These are phyloP conservation scores for Psix sp. DNA, from an alignment of 1,140 invertebrate species.

Conservation along the genomic window DNA sequence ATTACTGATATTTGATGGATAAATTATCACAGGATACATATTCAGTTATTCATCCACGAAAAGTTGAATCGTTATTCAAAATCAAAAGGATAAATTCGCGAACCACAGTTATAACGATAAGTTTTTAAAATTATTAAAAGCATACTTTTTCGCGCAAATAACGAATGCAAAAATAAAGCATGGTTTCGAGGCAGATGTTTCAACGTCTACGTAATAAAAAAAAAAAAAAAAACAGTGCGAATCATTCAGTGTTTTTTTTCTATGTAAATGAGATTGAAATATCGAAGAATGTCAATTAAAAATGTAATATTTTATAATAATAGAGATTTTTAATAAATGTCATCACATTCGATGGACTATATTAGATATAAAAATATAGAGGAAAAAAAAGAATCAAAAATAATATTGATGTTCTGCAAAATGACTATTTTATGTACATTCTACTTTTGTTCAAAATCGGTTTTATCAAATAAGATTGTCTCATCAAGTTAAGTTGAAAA, in stretches of 20 bases:
- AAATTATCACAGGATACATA: no score
- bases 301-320: constrained; percentile 44
- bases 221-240: neutral
- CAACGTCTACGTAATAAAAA: constrained; percentile 13
- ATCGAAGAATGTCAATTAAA: constrained; percentile 44
- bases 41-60: no score
- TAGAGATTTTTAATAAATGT: constrained; percentile 47
- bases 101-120: no score
- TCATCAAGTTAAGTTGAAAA: constrained; percentile 38
- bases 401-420: no score
- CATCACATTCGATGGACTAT: no score
- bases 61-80: no score
- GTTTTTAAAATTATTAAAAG: no score
- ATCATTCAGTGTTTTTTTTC: constrained; percentile 40
- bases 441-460: constrained; percentile 19
- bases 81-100: no score
- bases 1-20: no score
- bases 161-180: constrained; percentile 1
- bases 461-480: constrained; percentile 33
- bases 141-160: constrained; percentile 5
- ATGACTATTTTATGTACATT: no score
- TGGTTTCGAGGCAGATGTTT: constrained; percentile 18
- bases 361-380: no score
- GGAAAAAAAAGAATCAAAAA: no score
- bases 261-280: constrained; percentile 56